Percentiles rank a stretch among this genome's conserved stretches.
These are phyloP conservation scores for Scomber scombrus DNA, from an alignment of 2,113 vertebrate genomes.

Conservation along the genomic window DNA sequence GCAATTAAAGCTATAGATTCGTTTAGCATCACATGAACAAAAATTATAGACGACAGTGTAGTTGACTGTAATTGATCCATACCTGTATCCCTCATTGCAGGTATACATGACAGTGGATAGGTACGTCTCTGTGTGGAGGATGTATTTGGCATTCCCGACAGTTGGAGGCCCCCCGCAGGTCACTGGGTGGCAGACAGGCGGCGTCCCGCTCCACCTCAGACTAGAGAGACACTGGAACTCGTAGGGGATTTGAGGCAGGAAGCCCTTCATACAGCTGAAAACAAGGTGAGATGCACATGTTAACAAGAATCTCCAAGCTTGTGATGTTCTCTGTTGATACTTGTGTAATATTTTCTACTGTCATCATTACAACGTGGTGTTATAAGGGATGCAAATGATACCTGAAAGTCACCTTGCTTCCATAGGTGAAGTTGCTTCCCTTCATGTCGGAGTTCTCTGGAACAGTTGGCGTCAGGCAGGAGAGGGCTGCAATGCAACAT, in stretches of 20 bases:
- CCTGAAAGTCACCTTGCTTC: conserved; percentile 94
- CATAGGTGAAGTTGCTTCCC: conserved; percentile 91
- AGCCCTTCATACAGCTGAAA: conserved; percentile 91
- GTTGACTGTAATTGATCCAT: conserved; percentile 61
- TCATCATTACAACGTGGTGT: conserved; percentile 7
- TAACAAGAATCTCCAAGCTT: neutral
- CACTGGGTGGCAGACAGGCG: conserved; percentile 90
- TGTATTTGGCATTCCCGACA: conserved; percentile 87
- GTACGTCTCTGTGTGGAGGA: conserved; percentile 86
- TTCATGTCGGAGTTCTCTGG: conserved; percentile 89
- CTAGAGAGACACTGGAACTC: conserved; percentile 90
- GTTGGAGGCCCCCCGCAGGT: conserved; percentile 86
- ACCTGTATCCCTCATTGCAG: conserved; percentile 94
- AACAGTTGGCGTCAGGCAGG: conserved; percentile 87
- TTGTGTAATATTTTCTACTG: neutral
- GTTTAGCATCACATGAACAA: too few species aligned
- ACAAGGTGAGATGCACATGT: neutral
- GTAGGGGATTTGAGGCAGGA: conserved; percentile 86
- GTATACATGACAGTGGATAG: conserved; percentile 89
- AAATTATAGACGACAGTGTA: neutral
- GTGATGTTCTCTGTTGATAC: neutral
- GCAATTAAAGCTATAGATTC: too few species aligned
- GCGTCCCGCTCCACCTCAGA: conserved; percentile 88
- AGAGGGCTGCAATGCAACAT: conserved; percentile 85
- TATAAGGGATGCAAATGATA: conserved; percentile 80